Evolutionary conservation across 1,140 invertebrate genomes (phyloP), one percentile per base, ranked within the genome.

Genomic region (Lineus longissimus): DNA sequence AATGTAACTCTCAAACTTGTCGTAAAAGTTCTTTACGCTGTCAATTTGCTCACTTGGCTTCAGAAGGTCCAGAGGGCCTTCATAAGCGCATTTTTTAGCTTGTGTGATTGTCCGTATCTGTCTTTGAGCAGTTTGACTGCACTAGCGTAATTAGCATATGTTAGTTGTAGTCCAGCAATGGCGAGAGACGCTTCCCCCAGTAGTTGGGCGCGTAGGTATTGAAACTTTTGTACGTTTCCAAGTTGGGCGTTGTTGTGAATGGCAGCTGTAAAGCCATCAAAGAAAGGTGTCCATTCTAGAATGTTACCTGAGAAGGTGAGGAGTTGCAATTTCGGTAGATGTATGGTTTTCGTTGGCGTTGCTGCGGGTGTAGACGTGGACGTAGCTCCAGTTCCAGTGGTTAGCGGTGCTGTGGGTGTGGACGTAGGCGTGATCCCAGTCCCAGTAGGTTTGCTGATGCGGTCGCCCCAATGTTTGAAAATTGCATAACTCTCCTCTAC

Each of bases 271-370:
- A 41, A 64, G 2, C 31, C 19, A 55, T 67, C 62, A 55, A 36
- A 67, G 51, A 68, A 62, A 25, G 60, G 33, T 55, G 63, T 62
- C 59, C 66, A 64, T 2, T 51, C 51, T 17, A 67, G 43, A n/a
- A 64, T 15, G 47, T 67, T 55, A 0, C 59, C 66, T 31, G 58
- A 19, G 54, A 67, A 67, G 33, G 33, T 60, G 1, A 51, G 61
- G 4, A 67, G 19, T 17, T 40, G 43, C 1, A 64, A 47, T 47
- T 64, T 65, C 2, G 66, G 66, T 15, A 68, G 54, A 36, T 36
- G 33, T 36, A 36, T 15, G 6, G 33, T 36, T 36, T 36, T 36
- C 33, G 6, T 15, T 36, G 33, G 33, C 4, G 15, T 15, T 4
- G 33, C 15, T 36, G 33, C 6, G 4, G 33, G 4, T 36, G 33